Conservation (phyloP, 2,888 invertebrate species). For the Perdita meconis region DNA sequence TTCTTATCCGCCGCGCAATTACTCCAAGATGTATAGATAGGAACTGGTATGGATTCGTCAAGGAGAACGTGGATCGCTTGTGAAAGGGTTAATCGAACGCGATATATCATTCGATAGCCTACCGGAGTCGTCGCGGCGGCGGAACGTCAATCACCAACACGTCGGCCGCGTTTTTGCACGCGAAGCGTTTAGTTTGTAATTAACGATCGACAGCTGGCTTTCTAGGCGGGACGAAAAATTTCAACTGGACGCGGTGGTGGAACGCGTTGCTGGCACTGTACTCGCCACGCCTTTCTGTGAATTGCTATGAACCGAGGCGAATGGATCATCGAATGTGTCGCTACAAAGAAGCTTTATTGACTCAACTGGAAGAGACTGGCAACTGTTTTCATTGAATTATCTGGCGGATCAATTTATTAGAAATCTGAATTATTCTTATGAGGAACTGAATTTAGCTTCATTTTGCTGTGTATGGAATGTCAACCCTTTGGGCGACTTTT, state of each 20-base stretch:
- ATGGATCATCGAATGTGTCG: background rate
- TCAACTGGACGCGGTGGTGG: conserved; percentile 8
- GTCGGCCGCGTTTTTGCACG: conserved; percentile 39
- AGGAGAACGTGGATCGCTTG: conserved; percentile 45
- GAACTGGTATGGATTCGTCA: conserved; percentile 38
- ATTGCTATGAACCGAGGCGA: background rate
- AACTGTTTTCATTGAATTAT: no score
- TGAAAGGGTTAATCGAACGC: conserved; percentile 58
- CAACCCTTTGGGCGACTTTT: no score
- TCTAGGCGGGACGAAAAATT: conserved; percentile 12
- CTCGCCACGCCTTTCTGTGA: background rate
- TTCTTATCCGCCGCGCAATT: conserved; percentile 29
- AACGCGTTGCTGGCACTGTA: background rate
- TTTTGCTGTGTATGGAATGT: no score
- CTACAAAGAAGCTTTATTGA: background rate
- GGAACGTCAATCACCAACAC: conserved; percentile 37
- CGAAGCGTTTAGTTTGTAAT: conserved; percentile 32
- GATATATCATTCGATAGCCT: conserved; percentile 54
- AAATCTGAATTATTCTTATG: no score
- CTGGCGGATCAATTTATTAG: no score
- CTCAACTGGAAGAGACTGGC: background rate
- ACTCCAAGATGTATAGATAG: background rate
- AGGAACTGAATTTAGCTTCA: no score
- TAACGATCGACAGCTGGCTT: conserved; percentile 33
- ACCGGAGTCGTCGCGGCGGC: conserved; percentile 12